Evolutionary conservation across 1,140 invertebrate genomes (phyloP).

Genomic region (Palaemon carinicauda): DNA sequence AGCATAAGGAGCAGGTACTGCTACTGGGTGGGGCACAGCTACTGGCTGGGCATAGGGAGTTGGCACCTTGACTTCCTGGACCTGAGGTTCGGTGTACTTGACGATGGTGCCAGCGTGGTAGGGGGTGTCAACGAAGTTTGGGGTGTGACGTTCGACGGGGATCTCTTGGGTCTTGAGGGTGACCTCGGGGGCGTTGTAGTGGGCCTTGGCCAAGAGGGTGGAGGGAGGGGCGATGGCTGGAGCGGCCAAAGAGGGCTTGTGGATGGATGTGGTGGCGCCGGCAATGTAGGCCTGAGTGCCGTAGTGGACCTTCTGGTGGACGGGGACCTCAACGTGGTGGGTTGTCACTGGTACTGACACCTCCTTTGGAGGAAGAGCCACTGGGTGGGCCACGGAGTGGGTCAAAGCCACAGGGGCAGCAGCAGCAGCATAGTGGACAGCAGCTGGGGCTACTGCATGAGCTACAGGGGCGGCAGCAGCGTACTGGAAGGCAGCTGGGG

Average conservation of each 20-base stretch:
- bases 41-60: constrained; percentile 25
- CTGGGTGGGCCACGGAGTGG: background rate
- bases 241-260: constrained; percentile 30
- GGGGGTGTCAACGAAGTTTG: constrained; percentile 37
- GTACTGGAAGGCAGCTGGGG: background rate
- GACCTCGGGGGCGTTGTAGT: constrained; percentile 15
- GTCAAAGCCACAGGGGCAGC: background rate
- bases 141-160: constrained; percentile 17
- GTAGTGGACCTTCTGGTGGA: constrained; percentile 35
- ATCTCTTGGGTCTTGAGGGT: constrained; percentile 33
- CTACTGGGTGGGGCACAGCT: background rate
- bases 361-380: constrained; percentile 16
- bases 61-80: constrained; percentile 28
- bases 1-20: background rate
- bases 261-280: constrained; percentile 24
- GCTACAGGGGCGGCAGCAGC: background rate
- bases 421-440: background rate
- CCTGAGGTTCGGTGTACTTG: constrained; percentile 16
- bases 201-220: constrained; percentile 28
- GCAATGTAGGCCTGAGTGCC: constrained; percentile 26
- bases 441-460: background rate
- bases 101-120: constrained; percentile 43
- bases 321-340: constrained; percentile 33
- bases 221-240: constrained; percentile 34
- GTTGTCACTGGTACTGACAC: constrained; percentile 16